Evolutionary conservation across 2,888 invertebrate species (phyloP), one percentile per base, ranked within the genome.

Genomic region (Ophion slaviceki): DNA sequence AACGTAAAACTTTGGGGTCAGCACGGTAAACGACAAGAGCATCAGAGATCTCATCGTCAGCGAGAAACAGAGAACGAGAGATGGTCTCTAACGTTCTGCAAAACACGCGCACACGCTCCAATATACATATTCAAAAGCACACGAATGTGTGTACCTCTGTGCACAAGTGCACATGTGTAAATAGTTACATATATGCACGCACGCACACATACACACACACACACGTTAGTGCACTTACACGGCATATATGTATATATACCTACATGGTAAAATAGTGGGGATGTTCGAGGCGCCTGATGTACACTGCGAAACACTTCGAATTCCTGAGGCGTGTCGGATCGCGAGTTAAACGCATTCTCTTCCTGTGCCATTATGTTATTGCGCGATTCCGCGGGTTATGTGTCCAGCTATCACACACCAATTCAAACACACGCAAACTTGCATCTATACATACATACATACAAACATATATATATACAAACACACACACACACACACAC

Each of bases 271-370:
- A 91, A 91, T 92, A 89, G 90, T 91, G 88, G 89, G 89, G 91
- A 92, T 91, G 92, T 92, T 92, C 92, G 90, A 84, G 89, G 87
- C 80, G 89, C 88, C 89, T 89, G 88, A 89, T 68, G 78, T 82
- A 85, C 79, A 83, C 88, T 86, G 81, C 84, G 84, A 89, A 89
- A 89, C 91, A 91, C 91, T 89, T 91, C 88, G 90, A 90, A 92
- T 92, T 92, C 92, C 92, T 89, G 87, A 89, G 89, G 90, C 92
- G 90, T 92, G 92, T 92, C 92, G 92, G 91, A 92, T 92, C 90
- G 92, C 91, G 90, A 92, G 91, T 91, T 92, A 91, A 92, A 89
- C 92, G 91, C 92, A 92, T 92, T 92, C 92, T 90, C 91, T 92
- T 90, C 90, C 91, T 89, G 89, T 89, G 90, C 91, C 91, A 91